Conservation (phyloP, 2,888 invertebrate genomes). For the Rhagonycha fulva region DNA sequence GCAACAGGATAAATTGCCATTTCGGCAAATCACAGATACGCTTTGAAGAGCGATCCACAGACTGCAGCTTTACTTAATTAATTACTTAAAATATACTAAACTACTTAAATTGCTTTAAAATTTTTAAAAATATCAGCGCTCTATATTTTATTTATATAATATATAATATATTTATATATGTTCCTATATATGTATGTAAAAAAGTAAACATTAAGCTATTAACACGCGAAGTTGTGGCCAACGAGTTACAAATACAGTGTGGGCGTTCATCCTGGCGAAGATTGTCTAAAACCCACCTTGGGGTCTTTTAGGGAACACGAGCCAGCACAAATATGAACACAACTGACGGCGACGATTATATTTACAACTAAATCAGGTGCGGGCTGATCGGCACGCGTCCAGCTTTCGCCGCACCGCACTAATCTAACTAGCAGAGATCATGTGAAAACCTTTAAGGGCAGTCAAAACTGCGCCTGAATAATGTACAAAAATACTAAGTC, state of each 20-base stretch:
- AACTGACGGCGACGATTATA: slow-evolving; percentile 32
- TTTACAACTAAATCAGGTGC: slow-evolving; percentile 47
- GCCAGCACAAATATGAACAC: slow-evolving; percentile 32
- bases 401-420: slow-evolving; percentile 51
- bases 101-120: slow-evolving; percentile 54
- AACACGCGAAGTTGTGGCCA: slow-evolving; percentile 42
- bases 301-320: slow-evolving; percentile 6
- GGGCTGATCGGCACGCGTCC: slow-evolving; percentile 50
- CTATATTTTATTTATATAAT: slow-evolving; percentile 28
- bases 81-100: slow-evolving; percentile 37
- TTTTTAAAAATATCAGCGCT: slow-evolving; percentile 54
- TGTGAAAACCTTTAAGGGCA: slow-evolving; percentile 54
- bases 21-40: slow-evolving; percentile 56
- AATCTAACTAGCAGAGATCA: slow-evolving; percentile 56
- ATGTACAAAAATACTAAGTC: slow-evolving; percentile 39
- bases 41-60: slow-evolving; percentile 56
- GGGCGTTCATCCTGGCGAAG: slow-evolving; percentile 24
- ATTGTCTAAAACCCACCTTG: slow-evolving; percentile 13
- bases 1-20: slow-evolving; percentile 50
- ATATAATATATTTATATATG: slow-evolving; percentile 27
- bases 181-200: slow-evolving; percentile 33
- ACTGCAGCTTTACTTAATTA: slow-evolving; percentile 40
- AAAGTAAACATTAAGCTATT: slow-evolving; percentile 50
- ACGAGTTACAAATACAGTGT: slow-evolving; percentile 27
- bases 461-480: slow-evolving; percentile 39